Base-by-base conservation (phyloP, 2,888 invertebrate genomes). In the Elegia similella region DNA sequence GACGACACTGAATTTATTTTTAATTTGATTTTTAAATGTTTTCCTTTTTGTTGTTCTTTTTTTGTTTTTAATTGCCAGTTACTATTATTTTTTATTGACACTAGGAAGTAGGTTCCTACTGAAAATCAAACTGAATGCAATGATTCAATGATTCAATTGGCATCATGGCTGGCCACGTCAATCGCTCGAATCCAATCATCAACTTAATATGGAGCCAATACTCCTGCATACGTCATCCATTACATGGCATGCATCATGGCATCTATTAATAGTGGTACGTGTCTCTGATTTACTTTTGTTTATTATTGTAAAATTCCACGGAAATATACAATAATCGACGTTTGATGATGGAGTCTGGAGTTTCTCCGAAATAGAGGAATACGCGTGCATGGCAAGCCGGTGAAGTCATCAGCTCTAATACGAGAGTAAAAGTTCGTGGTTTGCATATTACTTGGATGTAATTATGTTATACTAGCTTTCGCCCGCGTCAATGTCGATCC, bases 131-230 rank as follows among this genome's bases (percentile, higher is more conserved):
- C 12, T 10, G 46, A 48, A 17, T 56, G 16, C 42, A 53, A 29
- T 55, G 44, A 55, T 12, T 55, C 44, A 44, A 55, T 46, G 44
- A 44, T 55, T 55, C 13, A 29, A 46, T 55, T 55, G 54, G 54
- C 54, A 55, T 55, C 42, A 43, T 7, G 15, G 32, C 32, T 1
- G 8, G 54, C 44, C 54, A 55, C 44, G 54, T 55, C 43, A 55
- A 12, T 12, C n/a, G 30, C 38, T n/a, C n/a, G 8, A 13, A 42
- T 42, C 52, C 42, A 55, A 55, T 55, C 32, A n/a, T 32, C 7
- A n/a, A n/a, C n/a, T n/a, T n/a, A n/a, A n/a, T n/a, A n/a, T n/a
- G n/a, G n/a, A n/a, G n/a, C n/a, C n/a, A n/a, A n/a, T n/a, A n/a
- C n/a, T n/a, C 29, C 16, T 7, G 8, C 15, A 8, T 42, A 55